Conservation (phyloP, 1,140 invertebrate genomes). For the Cydia fagiglandana region DNA sequence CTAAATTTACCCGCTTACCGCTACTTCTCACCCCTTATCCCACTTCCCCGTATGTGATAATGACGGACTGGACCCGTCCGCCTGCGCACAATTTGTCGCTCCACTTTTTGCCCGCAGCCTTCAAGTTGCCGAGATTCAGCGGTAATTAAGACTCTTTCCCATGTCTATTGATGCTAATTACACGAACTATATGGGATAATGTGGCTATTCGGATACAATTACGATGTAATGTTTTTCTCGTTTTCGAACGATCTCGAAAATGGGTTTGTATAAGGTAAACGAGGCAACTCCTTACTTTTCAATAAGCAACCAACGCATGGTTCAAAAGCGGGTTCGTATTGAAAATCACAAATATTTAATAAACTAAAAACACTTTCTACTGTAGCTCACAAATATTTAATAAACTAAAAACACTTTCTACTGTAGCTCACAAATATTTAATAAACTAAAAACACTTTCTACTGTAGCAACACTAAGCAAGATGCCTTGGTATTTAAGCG, state of each 20-base stretch:
- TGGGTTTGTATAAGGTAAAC: too few relatives aligned
- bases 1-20: conserved; percentile 28
- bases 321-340: background rate
- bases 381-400: too few relatives aligned
- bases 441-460: too few relatives aligned
- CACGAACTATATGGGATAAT: conserved; percentile 40
- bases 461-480: too few relatives aligned
- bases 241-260: background rate
- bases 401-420: too few relatives aligned
- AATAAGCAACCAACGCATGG: background rate
- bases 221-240: background rate
- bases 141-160: conserved; percentile 38
- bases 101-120: conserved; percentile 51
- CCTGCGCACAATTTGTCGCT: conserved; percentile 56
- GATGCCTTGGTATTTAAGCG: too few relatives aligned
- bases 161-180: conserved; percentile 34
- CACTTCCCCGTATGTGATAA: conserved; percentile 55
- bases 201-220: conserved; percentile 25
- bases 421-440: too few relatives aligned
- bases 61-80: conserved; percentile 42
- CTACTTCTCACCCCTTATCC: conserved; percentile 41
- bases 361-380: too few relatives aligned
- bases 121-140: conserved; percentile 53
- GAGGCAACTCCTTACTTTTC: background rate
- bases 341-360: too few relatives aligned